phyloP scores from a whole-genome alignment of 2,888 invertebrate genomes.

The Ochropacha duplaris region DNA sequence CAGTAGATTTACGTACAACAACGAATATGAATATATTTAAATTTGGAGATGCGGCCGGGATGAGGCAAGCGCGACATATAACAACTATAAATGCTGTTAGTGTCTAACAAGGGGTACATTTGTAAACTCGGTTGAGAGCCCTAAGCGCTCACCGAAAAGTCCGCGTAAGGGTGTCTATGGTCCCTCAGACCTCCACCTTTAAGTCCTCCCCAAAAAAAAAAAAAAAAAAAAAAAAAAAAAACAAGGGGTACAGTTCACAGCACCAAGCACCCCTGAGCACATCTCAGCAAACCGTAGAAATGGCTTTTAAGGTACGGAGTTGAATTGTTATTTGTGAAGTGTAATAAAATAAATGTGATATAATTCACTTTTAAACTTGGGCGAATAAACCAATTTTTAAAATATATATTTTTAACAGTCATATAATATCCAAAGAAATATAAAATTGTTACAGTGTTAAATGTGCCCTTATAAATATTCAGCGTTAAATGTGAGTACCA shows the following conservation, averaged over 20 bases:
- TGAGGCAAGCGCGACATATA: conserved; percentile 68
- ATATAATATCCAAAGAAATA: conserved; percentile 11
- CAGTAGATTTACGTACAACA: conserved; percentile 17
- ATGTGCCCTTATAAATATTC: not conserved
- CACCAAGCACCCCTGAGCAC: conserved; percentile 68
- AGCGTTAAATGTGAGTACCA: no score
- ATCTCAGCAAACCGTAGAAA: conserved; percentile 56
- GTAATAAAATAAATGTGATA: conserved; percentile 34
- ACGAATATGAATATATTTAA: conserved; percentile 82
- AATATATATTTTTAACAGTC: no score
- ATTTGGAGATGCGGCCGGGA: conserved; percentile 81
- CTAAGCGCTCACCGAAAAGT: no score
- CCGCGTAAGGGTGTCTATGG: no score
- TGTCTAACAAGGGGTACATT: conserved; percentile 67
- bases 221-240: no score
- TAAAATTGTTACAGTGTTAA: no score
- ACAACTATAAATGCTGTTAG: conserved; percentile 72
- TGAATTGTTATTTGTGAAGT: conserved; percentile 47
- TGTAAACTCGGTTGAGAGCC: no score
- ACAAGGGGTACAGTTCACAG: conserved; percentile 70
- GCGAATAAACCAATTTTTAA: no score
- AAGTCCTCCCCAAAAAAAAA: no score
- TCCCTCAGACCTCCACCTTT: no score
- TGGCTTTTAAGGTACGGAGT: conserved; percentile 77
- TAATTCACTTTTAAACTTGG: no score